Evolutionary conservation across 2,113 vertebrate species (phyloP), one percentile per base, ranked within the genome.

Genomic region (Cynocephalus volans): DNA sequence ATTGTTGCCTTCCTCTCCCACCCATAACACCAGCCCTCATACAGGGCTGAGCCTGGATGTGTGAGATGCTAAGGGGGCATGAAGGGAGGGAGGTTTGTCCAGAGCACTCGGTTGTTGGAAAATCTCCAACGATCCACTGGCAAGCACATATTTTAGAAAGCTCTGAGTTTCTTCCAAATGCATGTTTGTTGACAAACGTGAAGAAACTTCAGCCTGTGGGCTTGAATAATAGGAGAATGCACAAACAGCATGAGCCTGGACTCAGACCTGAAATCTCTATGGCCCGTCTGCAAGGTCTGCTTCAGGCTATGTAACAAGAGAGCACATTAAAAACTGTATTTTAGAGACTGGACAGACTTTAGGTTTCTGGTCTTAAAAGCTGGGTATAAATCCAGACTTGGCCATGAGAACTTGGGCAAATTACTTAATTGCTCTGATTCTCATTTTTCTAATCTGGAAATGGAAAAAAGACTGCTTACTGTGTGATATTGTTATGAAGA

Each of bases 341-440:
- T 84, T 36, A 41, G 41, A 41, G 41, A 41, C 41, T 41, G 4
- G 41, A 41, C 41, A 41, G 50, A 23, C 23, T 87, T 87, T 83
- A 67, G 23, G 24, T 72, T 84, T 88, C 45, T 41, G 28, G 23
- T 31, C 41, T 93, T 91, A 69, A 97, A 80, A 93, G 17, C 36
- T 65, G 21, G 19, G 4, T 62, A 26, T 48, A 24, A 93, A 82
- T 72, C 36, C 41, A 52, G 33, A 31, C 31, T 70, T 48, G 56
- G 41, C 41, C 26, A 79, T 60, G 28, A 60, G 65, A 85, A 93
- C 45, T 76, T 88, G 23, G 28, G 17, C n/a, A 72, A 73, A 76
- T 70, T 65, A 70, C 33, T 92, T 96, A 36, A 91, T 62, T 28
- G 69, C 31, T 88, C 67, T 54, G 75, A 77, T 18, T 23, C 24